phyloP scores from a whole-genome alignment of 2,797 vertebrate genomes.

The Myoxocephalus aenaeus region DNA sequence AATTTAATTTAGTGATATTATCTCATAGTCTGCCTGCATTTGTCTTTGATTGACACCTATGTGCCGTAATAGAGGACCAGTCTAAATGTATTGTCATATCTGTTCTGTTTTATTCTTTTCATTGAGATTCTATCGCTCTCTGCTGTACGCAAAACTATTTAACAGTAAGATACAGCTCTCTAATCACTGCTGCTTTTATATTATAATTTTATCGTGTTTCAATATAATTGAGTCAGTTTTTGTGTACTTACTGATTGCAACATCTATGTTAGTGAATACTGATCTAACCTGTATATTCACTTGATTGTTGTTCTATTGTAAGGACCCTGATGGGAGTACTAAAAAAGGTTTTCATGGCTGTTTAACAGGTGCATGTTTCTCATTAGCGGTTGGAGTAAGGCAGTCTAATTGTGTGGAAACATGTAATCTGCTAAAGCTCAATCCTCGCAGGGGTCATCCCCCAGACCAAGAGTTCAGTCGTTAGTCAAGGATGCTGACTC shows the following conservation, averaged over 20 bases:
- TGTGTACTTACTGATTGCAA: not conserved
- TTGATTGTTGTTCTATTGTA: not conserved
- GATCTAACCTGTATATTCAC: not conserved
- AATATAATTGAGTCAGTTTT: not conserved
- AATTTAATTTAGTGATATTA: not conserved
- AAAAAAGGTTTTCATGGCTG: not conserved
- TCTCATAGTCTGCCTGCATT: not conserved
- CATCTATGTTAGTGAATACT: not conserved
- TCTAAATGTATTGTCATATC: not conserved
- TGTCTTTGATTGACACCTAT: not conserved
- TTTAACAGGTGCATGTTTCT: conserved; percentile 4
- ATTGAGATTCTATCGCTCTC: not conserved
- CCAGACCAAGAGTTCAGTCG: conserved; percentile 46
- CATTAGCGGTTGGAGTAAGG: conserved; percentile 19
- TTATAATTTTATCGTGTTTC: not conserved
- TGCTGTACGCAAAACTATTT: not conserved
- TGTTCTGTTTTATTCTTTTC: not conserved
- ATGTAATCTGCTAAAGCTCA: conserved; percentile 57
- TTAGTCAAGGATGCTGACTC: conserved; percentile 55
- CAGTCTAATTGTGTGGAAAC: conserved; percentile 56
- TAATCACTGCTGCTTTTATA: not conserved
- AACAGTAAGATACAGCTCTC: not conserved
- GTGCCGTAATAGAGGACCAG: not conserved
- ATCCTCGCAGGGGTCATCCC: conserved; percentile 43
- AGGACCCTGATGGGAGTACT: not conserved